A percentile compares a stretch with the other conserved stretches of the same genome.
Conservation (phyloP, 1,140 invertebrate species). For the Drosophila littoralis region DNA sequence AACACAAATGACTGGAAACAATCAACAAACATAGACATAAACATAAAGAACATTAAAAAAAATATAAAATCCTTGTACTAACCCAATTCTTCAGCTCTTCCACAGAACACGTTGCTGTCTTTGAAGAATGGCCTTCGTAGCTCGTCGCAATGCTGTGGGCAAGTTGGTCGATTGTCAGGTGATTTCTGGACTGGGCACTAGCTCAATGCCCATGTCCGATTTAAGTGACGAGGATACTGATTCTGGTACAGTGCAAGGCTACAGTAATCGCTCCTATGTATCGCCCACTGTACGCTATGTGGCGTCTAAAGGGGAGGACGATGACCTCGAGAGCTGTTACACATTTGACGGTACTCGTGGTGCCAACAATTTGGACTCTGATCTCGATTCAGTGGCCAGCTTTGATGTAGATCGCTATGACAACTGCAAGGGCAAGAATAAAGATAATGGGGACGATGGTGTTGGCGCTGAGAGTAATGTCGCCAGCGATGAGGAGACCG, state of each 20-base stretch:
- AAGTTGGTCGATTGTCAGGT: conserved; percentile 52
- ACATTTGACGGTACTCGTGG: not conserved
- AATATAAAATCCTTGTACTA: not conserved
- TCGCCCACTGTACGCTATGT: conserved; percentile 61
- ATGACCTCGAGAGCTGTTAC: not conserved
- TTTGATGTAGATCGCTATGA: not conserved
- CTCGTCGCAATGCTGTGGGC: conserved; percentile 49
- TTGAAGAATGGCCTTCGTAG: conserved; percentile 60
- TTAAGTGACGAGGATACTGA: conserved; percentile 60
- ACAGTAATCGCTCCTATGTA: conserved; percentile 49
- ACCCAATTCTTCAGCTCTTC: conserved; percentile 1
- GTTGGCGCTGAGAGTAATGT: not conserved
- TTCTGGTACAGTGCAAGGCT: conserved; percentile 33
- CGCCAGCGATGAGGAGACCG: not conserved
- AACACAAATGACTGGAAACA: conserved; percentile 34
- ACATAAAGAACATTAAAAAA: conserved; percentile 27
- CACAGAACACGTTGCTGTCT: conserved; percentile 29
- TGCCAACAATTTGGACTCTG: not conserved
- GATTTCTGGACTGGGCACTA: conserved; percentile 25
- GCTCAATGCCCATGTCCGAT: conserved; percentile 28
- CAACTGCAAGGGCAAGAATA: not conserved
- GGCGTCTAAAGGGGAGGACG: conserved; percentile 22
- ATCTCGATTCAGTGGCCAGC: not conserved
- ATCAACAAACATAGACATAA: conserved; percentile 27
- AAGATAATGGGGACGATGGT: not conserved